phyloP scores from a whole-genome alignment of 2,797 vertebrate genomes.

The Typhlichthys subterraneus region DNA sequence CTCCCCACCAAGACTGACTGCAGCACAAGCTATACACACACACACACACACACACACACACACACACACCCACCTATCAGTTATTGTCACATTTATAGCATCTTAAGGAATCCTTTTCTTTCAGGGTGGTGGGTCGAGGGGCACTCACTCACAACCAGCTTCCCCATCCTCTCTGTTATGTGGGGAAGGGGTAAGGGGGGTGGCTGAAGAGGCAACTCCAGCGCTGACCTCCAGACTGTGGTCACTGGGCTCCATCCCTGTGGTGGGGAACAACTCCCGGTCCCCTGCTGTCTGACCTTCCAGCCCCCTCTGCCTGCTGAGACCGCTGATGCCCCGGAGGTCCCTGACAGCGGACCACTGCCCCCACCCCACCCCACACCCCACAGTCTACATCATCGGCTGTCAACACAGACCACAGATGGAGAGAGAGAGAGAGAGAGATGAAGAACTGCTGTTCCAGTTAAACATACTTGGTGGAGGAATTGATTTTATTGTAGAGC shows the following conservation, averaged over 20 bases:
- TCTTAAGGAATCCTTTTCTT: constrained; percentile 11
- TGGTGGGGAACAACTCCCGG: background rate
- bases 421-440: background rate
- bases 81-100: constrained; percentile 62
- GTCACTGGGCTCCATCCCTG: constrained; percentile 50
- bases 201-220: constrained; percentile 37
- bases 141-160: constrained; percentile 65
- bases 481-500: no score
- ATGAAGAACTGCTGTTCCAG: constrained; percentile 3
- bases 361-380: constrained; percentile 11
- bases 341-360: constrained; percentile 11
- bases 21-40: constrained; percentile 33
- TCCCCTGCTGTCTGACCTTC: constrained; percentile 64
- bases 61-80: constrained; percentile 57
- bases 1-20: constrained; percentile 46
- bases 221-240: constrained; percentile 73
- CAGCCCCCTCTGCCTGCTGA: constrained; percentile 32
- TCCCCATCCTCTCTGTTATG: constrained; percentile 68
- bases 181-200: constrained; percentile 14
- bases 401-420: constrained; percentile 9
- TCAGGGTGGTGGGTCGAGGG: constrained; percentile 55
- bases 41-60: constrained; percentile 23
- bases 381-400: constrained; percentile 8
- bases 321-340: constrained; percentile 34
- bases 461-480: background rate